Evolutionary conservation across 2,113 vertebrate species (phyloP).

Genomic region (Phrynosoma platyrhinos): DNA sequence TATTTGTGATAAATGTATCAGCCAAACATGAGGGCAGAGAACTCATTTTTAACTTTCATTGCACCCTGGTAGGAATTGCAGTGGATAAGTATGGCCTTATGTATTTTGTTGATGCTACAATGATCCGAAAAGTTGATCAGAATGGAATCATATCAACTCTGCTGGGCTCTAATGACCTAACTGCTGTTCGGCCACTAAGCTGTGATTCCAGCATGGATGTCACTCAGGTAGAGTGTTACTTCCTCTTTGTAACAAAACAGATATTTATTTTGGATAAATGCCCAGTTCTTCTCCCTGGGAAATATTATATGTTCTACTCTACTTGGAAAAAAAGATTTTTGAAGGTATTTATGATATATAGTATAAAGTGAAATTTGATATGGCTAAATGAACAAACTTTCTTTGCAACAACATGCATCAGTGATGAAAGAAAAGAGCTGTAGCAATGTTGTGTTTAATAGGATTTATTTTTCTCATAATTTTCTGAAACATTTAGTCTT

Average conservation of each 20-base stretch:
- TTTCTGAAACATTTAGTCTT: conserved; percentile 51
- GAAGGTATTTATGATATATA: conserved; percentile 12
- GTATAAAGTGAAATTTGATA: conserved; percentile 45
- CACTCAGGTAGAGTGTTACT: conserved; percentile 86
- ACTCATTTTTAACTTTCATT: conserved; percentile 44
- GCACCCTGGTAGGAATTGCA: conserved; percentile 86
- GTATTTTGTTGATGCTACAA: conserved; percentile 99
- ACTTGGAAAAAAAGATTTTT: not conserved
- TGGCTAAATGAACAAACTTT: conserved; percentile 43
- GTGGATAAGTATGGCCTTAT: conserved; percentile 98
- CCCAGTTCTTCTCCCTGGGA: conserved; percentile 45
- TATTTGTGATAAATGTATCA: conserved; percentile 29
- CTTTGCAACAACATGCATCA: conserved; percentile 58
- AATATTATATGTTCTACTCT: conserved; percentile 17
- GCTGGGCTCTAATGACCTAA: conserved; percentile 96
- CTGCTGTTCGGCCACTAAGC: conserved; percentile 90
- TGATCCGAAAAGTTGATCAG: conserved; percentile 99
- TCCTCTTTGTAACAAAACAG: conserved; percentile 52
- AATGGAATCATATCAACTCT: conserved; percentile 98
- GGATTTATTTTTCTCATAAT: conserved; percentile 67
- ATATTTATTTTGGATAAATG: conserved; percentile 58
- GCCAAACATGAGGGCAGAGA: conserved; percentile 6
- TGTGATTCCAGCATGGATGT: conserved; percentile 96
- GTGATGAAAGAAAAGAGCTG: conserved; percentile 55
- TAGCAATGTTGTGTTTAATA: conserved; percentile 74